These are phyloP conservation scores for Ctena decussata DNA, from an alignment of 2,888 invertebrate genomes.

Conservation along the genomic window DNA sequence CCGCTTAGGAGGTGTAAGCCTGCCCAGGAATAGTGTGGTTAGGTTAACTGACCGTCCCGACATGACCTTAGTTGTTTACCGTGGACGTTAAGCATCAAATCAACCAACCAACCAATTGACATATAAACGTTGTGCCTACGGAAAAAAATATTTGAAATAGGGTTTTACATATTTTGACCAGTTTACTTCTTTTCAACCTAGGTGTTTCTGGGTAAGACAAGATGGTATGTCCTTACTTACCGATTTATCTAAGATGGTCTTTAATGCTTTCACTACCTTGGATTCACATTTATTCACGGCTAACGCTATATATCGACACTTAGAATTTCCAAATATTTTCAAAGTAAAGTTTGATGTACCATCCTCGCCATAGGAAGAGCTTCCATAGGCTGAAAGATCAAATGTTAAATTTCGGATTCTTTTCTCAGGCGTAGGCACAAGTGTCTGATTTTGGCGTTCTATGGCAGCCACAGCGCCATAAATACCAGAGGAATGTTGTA, in stretches of 20 bases:
- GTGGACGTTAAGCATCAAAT: no score
- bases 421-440: constrained; percentile 75
- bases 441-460: constrained; percentile 73
- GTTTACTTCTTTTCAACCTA: no score
- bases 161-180: no score
- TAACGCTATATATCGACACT: constrained; percentile 82
- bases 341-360: constrained; percentile 78
- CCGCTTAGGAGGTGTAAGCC: no score
- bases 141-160: no score
- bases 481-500: constrained; percentile 79
- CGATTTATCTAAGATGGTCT: constrained; percentile 83
- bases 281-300: constrained; percentile 83
- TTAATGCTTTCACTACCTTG: constrained; percentile 80
- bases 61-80: no score
- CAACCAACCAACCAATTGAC: no score
- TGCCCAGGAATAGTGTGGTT: no score
- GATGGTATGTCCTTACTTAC: no score
- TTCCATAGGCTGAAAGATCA: constrained; percentile 82
- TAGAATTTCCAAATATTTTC: constrained; percentile 83
- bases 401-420: constrained; percentile 81
- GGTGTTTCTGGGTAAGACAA: no score
- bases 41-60: no score
- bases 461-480: constrained; percentile 84
- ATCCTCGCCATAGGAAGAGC: constrained; percentile 63
- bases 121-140: no score